Percentiles rank a stretch among this genome's conserved stretches.
Evolutionary conservation across 2,888 invertebrate genomes (phyloP).

Genomic region (Caenorhabditis angaria): DNA sequence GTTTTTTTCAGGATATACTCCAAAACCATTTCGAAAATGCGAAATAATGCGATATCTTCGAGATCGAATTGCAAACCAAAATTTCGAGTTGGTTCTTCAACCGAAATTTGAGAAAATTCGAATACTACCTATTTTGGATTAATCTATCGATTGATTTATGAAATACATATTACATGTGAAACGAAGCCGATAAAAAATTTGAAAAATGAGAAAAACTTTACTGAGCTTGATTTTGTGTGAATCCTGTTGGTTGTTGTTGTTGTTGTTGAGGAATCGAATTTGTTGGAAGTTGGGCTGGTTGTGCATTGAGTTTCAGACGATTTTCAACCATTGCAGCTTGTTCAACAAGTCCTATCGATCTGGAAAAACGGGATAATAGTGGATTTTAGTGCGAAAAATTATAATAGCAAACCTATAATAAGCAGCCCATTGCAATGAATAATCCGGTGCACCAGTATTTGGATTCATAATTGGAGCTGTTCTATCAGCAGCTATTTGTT

Average conservation of each 20-base stretch:
- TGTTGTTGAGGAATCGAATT: background rate
- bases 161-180: too few species aligned
- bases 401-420: slow-evolving; percentile 85
- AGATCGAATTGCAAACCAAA: slow-evolving; percentile 7
- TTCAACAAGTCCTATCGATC: slow-evolving; percentile 84
- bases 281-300: background rate
- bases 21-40: slow-evolving; percentile 32
- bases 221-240: too few species aligned
- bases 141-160: background rate
- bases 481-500: slow-evolving; percentile 60
- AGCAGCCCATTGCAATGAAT: slow-evolving; percentile 96
- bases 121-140: background rate
- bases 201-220: too few species aligned
- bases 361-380: slow-evolving; percentile 16
- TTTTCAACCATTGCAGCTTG: slow-evolving; percentile 75
- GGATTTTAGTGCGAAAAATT: background rate
- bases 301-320: slow-evolving; percentile 56
- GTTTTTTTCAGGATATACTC: slow-evolving; percentile 17
- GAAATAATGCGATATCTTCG: slow-evolving; percentile 38
- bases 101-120: background rate
- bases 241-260: background rate
- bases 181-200: too few species aligned
- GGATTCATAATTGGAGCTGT: slow-evolving; percentile 62
- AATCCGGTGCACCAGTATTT: slow-evolving; percentile 82
- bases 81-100: background rate